These are phyloP conservation scores for Bellardia bayeri DNA, from an alignment of 2,888 invertebrate species.

Conservation along the genomic window DNA sequence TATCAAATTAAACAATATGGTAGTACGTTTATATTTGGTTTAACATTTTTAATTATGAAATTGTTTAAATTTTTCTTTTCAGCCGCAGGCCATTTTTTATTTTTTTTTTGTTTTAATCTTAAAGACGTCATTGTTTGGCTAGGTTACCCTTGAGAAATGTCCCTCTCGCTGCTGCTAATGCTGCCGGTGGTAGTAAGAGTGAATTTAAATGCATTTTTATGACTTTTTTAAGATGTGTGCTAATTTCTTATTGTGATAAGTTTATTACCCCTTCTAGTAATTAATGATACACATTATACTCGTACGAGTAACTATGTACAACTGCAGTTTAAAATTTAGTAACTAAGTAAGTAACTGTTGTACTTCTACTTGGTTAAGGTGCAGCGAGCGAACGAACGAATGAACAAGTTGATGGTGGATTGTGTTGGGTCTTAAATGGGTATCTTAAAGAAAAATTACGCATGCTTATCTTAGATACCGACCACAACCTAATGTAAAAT, in stretches of 20 bases:
- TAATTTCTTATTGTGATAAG: conserved; percentile 74
- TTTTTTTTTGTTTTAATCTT: not conserved
- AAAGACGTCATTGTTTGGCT: not conserved
- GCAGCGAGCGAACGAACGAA: conserved; percentile 26
- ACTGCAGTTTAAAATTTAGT: too few relatives aligned
- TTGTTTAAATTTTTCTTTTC: conserved; percentile 46
- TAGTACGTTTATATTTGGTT: conserved; percentile 53
- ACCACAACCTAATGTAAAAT: conserved; percentile 66
- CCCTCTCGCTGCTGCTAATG: not conserved
- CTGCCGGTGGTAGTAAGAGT: conserved; percentile 19
- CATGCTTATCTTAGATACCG: conserved; percentile 70
- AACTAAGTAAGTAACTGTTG: conserved; percentile 20
- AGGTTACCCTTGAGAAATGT: conserved; percentile 42
- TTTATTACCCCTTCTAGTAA: conserved; percentile 72
- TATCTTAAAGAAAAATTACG: conserved; percentile 72
- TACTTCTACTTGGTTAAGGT: conserved; percentile 16
- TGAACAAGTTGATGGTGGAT: conserved; percentile 35
- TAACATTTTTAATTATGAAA: conserved; percentile 71
- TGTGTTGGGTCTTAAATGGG: conserved; percentile 51
- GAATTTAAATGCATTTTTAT: conserved; percentile 71
- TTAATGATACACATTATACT: conserved; percentile 72
- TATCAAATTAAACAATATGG: not conserved
- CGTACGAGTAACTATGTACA: conserved; percentile 6
- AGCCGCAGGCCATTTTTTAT: conserved; percentile 19
- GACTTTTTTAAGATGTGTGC: conserved; percentile 71